Evolutionary conservation across 2,797 vertebrate genomes (phyloP).

Genomic region (Salmo trutta): DNA sequence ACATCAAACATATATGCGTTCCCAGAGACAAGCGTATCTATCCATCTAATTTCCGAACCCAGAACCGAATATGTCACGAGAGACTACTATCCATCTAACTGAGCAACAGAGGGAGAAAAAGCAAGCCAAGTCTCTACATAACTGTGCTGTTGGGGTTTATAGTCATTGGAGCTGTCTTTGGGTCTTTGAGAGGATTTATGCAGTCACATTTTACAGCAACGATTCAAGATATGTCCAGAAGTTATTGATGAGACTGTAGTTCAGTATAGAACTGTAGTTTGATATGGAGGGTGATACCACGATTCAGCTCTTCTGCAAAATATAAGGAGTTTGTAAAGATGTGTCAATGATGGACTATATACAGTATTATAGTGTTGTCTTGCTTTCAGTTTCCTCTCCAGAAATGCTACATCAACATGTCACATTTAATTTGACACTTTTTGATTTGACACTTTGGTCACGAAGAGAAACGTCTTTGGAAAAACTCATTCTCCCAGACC

Average conservation of each 20-base stretch:
- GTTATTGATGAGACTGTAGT: background rate
- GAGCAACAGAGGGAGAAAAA: background rate
- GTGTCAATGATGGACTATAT: background rate
- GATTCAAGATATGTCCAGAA: background rate
- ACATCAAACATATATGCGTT: slow-evolving; percentile 43
- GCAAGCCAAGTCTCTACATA: background rate
- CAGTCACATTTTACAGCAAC: background rate
- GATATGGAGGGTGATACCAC: too few species aligned
- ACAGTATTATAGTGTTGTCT: slow-evolving; percentile 1
- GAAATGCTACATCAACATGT: slow-evolving; percentile 43
- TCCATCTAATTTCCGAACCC: background rate
- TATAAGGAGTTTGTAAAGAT: background rate
- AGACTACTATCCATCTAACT: background rate
- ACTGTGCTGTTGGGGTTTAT: background rate
- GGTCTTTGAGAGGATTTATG: background rate
- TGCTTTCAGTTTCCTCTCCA: slow-evolving; percentile 27
- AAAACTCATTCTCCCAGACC: slow-evolving; percentile 42
- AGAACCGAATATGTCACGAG: background rate
- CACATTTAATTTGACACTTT: slow-evolving; percentile 56
- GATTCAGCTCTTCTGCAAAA: background rate
- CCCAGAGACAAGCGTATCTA: slow-evolving; percentile 47
- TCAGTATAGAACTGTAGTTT: background rate
- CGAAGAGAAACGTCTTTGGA: slow-evolving; percentile 13
- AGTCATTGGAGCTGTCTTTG: background rate
- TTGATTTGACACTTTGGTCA: slow-evolving; percentile 36